Evolutionary conservation across 1,140 invertebrate species (phyloP).

Genomic region (Formica selysi): DNA sequence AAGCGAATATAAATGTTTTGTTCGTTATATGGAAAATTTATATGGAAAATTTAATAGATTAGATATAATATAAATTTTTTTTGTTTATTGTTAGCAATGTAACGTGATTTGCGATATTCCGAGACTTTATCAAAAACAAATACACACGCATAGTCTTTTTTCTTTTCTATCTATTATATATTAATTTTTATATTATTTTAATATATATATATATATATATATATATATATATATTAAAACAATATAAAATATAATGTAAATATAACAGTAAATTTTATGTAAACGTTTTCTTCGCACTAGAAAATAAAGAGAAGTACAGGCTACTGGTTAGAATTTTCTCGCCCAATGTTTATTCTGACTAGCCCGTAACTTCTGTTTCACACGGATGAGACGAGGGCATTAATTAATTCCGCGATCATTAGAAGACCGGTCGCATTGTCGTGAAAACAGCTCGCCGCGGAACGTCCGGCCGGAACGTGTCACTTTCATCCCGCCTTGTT

Average conservation of each 20-base stretch:
- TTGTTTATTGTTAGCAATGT: background rate
- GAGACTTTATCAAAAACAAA: background rate
- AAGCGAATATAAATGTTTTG: background rate
- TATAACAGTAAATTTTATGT: background rate
- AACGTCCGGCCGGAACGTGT: conserved; percentile 59
- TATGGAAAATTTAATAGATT: background rate
- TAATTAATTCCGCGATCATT: conserved; percentile 58
- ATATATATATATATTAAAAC: too few relatives aligned
- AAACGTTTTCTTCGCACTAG: background rate
- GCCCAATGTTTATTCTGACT: background rate
- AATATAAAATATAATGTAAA: background rate
- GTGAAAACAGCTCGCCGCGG: conserved; percentile 32
- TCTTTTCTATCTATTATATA: background rate
- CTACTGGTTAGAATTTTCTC: background rate
- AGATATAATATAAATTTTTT: background rate
- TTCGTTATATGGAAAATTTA: background rate
- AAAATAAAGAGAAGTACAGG: background rate
- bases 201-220: too few relatives aligned
- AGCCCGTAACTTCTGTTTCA: background rate
- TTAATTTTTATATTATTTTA: conserved; percentile 8
- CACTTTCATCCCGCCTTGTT: conserved; percentile 68
- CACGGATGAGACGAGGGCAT: background rate
- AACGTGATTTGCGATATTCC: background rate
- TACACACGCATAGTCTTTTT: too few relatives aligned
- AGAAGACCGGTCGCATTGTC: conserved; percentile 35